phyloP scores from a whole-genome alignment of 2,113 vertebrate genomes.

The Eptatretus burgeri region DNA sequence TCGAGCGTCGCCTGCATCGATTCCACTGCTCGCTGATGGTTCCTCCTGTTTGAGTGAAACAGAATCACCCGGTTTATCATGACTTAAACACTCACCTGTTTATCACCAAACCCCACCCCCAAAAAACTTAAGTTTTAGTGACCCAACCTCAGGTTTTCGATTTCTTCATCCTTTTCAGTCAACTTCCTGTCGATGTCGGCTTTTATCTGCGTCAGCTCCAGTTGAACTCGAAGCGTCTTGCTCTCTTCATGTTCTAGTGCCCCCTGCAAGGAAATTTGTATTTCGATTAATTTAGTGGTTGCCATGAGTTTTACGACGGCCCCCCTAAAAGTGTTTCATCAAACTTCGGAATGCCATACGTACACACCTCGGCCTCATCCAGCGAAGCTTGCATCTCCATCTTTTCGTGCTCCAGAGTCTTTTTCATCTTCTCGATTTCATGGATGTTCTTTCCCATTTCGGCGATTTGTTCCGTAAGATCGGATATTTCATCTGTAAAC shows the following conservation, averaged over 20 bases:
- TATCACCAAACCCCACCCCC: too few species aligned
- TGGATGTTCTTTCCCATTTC: conserved; percentile 15
- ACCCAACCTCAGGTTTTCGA: conserved; percentile 29
- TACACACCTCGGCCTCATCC: conserved; percentile 14
- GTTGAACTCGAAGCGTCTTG: conserved; percentile 50
- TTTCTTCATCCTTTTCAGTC: conserved; percentile 61
- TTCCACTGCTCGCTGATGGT: background rate
- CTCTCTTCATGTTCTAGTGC: conserved; percentile 70
- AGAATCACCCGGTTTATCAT: too few species aligned
- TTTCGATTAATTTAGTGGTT: background rate
- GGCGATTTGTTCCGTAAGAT: conserved; percentile 16
- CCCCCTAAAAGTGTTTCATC: too few species aligned
- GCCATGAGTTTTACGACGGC: too few species aligned
- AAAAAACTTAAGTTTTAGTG: too few species aligned
- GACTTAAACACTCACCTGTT: too few species aligned
- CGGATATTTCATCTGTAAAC: conserved; percentile 15
- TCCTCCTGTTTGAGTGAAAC: conserved; percentile 15
- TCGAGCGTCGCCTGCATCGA: background rate
- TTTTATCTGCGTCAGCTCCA: conserved; percentile 66
- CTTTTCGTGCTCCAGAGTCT: conserved; percentile 16
- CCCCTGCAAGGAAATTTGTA: conserved; percentile 19
- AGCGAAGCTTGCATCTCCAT: conserved; percentile 14
- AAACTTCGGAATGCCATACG: background rate
- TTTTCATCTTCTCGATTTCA: conserved; percentile 19
- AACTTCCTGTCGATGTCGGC: conserved; percentile 53